Base-by-base conservation (phyloP, 37 sponge, comb jelly and placozoan genomes). In the Chondrilla cf. caribensis region DNA sequence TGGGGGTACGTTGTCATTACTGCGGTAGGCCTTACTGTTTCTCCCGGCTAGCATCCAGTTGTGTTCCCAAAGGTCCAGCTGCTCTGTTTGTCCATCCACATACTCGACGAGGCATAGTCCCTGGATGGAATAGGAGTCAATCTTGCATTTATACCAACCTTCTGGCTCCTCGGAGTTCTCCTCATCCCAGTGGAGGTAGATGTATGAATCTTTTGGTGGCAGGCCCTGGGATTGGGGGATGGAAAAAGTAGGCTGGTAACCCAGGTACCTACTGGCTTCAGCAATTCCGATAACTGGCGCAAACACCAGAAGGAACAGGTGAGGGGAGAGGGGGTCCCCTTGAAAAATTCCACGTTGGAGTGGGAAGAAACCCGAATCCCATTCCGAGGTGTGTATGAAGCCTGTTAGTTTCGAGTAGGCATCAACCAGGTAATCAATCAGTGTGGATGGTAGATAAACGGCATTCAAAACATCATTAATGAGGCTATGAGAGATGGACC, bases 351-450 rank as follows among this genome's bases (percentile, higher is more conserved):
- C 72, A 33, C 29, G 22, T 22, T 31, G 5, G 38, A 70, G 22
- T 37, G 72, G 38, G 39, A 82, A 82, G 33, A 19, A 43, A 5
- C 19, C 14, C 6, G 70, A 65, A 1, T 17, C 11, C 82, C 82
- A 82, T 26, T 65, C 44, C 60, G 15, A 79, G 3, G 86, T 79
- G 3, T 4, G 2, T 31, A 85, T 73, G 47, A 62, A 57, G 0
- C 57, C 81, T 32, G 80, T 28, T n/a, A 85, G 59, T 39, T 77
- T 7, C 0, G 79, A 77, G 43, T 84, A 84, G 1, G 29, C 5
- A 40, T 24, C 22, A 3, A 44, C 5, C 18, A 84, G 57, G 42
- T 78, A 84, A 0, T 67, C 1, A 28, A 6, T 38, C 26, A 84
- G 0, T 33, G 38, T 11, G 19, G 2, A 0, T 44, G 85, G 85